A percentile compares a stretch with the other conserved stretches of the same genome.
Conservation (phyloP, 2,113 vertebrate species). For the Otus sunia region DNA sequence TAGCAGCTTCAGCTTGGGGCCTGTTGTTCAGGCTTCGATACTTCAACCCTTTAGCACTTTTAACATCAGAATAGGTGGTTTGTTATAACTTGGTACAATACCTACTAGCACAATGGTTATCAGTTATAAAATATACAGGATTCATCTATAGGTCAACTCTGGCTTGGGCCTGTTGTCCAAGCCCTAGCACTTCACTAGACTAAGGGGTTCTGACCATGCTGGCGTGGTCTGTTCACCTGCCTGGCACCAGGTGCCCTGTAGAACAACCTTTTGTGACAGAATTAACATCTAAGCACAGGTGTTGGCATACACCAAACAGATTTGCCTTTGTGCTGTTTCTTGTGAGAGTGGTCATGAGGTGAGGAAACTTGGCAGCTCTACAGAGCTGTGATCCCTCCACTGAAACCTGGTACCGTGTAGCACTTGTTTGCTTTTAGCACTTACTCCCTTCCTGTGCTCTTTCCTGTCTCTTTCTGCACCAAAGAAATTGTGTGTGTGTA, state of each 20-base stretch:
- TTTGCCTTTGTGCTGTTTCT: not conserved
- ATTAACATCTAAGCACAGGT: not conserved
- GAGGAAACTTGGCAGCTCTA: not conserved
- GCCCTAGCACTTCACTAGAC: too few relatives aligned
- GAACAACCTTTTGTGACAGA: not conserved
- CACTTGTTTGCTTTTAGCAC: not conserved
- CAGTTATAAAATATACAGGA: too few relatives aligned
- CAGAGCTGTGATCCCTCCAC: not conserved
- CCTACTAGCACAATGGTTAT: too few relatives aligned
- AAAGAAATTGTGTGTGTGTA: constrained; percentile 43
- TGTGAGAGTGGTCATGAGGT: not conserved
- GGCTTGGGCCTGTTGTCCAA: too few relatives aligned
- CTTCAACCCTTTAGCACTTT: too few relatives aligned
- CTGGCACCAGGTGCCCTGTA: not conserved
- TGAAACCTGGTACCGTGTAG: not conserved
- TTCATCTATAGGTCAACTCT: too few relatives aligned
- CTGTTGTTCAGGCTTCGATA: too few relatives aligned
- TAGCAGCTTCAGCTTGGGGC: too few relatives aligned
- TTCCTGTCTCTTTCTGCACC: constrained; percentile 19
- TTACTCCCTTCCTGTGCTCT: not conserved
- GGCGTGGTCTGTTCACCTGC: not conserved
- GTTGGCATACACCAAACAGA: not conserved
- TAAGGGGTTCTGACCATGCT: not conserved
- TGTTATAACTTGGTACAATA: too few relatives aligned
- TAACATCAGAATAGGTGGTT: too few relatives aligned